Base-by-base conservation (phyloP, 1,140 invertebrate species). In the Drosophila prosaltans region DNA sequence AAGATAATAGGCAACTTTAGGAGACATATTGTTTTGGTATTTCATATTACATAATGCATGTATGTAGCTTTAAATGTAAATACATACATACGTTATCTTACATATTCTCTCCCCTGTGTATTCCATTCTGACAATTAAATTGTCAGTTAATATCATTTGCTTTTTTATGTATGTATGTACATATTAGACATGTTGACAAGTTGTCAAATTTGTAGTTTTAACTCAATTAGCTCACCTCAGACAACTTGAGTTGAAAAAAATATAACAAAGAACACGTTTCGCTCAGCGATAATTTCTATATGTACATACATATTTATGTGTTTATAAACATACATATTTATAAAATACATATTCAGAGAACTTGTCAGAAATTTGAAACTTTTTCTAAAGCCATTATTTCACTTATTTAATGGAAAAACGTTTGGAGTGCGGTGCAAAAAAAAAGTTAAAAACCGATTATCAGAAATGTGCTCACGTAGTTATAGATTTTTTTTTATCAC, bases 251-350 rank as follows among this genome's bases (percentile, higher is more conserved):
- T 24, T 10, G n/a, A 9, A 26, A 39, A 65, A 65, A 69, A 40
- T 48, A 63, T 16, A 68, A 62, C 39, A 60, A 74, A 67, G 51
- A 78, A 75, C 65, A 77, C 74, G 74, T 77, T 70, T 45, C 43
- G 24, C 64, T 32, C 43, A 4, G 32, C 63, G 41, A 43, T 51
- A 54, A 7, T 55, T 55, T 36, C 26, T 28, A 58, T 63, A 26
- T 59, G 55, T 60, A 39, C 66, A 72, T 16, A 21, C 11, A 40
- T 11, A 3, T 16, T 36, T 65, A 8, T 10, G 65, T 69, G 11
- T 55, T 40, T 59, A 36, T 54, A 36, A 3, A 3, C 5, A 51
- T 2, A 51, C 45, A 26, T 26, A 26, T 36, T 36, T 26, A 51
- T 11, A 40, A 40, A 7, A n/a, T 43, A 43, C 16, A 43, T 48